These are phyloP conservation scores for Drosophila pseudotakahashii DNA, from an alignment of 2,888 invertebrate genomes.

Conservation along the genomic window DNA sequence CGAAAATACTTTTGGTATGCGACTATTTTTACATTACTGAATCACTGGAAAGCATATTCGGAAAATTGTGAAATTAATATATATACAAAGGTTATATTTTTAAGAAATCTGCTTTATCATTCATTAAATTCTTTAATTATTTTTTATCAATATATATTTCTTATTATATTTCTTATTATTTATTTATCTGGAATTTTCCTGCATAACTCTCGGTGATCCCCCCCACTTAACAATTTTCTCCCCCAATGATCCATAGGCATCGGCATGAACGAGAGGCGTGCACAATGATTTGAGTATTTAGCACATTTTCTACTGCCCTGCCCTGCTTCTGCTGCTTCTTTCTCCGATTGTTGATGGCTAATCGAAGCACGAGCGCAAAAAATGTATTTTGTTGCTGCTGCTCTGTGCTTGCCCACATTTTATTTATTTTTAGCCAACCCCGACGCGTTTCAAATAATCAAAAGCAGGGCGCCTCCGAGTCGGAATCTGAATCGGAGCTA, in stretches of 20 bases:
- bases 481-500: constrained; percentile 1
- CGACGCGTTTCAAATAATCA: constrained; percentile 59
- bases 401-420: constrained; percentile 47
- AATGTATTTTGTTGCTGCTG: constrained; percentile 15
- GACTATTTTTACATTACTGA: no score
- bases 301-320: constrained; percentile 52
- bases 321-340: constrained; percentile 7
- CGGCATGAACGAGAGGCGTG: constrained; percentile 53
- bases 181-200: constrained; percentile 14
- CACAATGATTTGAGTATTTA: constrained; percentile 48
- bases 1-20: neutral
- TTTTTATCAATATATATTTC: no score
- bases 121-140: no score
- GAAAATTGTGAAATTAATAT: constrained; percentile 5
- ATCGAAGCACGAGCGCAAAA: constrained; percentile 52
- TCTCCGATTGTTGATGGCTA: constrained; percentile 29
- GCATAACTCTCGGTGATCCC: neutral
- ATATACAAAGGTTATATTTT: no score
- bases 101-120: no score
- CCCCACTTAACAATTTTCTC: neutral
- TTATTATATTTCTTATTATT: no score
- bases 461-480: constrained; percentile 37
- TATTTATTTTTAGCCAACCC: constrained; percentile 63
- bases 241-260: constrained; percentile 31
- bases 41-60: no score